Evolutionary conservation across 2,797 vertebrate genomes (phyloP), one percentile per base, ranked within the genome.

Genomic region (Platyrinchus mystaceus): DNA sequence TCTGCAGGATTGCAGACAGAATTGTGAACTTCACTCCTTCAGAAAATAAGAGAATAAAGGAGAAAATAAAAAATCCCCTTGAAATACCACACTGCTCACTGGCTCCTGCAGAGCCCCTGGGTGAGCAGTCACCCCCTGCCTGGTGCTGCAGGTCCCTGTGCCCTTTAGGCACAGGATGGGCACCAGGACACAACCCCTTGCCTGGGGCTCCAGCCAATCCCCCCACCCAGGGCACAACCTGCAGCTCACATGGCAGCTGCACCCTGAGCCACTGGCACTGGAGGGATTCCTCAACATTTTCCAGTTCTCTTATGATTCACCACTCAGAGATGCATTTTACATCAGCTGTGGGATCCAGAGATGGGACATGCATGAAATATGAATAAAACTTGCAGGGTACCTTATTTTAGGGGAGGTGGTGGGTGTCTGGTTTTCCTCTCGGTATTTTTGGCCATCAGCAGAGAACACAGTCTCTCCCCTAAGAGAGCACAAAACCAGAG

Each of bases 391-490:
- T 21, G 27, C 49, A 49, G 1, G 8, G 19, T 96, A 97, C 96
- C 97, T 93, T 94, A 97, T 94, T 83, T 66, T 89, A 7, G 20
- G 47, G 14, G 58, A 21, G 9, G 15, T 28, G 36, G 27, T 2
- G 16, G 36, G 28, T 58, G 58, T 34, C 67, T 73, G 82, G 14
- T 23, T 73, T 86, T 94, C 60, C 16, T 93, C 41, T 30, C 9
- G 37, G 11, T 27, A 24, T 3, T 56, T 56, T 2, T 58, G 87
- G 37, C 37, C 76, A 49, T 17, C 79, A 60, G 24, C 1, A 37
- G 56, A 73, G 56, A 80, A 39, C 19, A 13, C 3, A 53, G 66
- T 8, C 37, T 94, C 62, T 46, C 77, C 30, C 79, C 94, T 94
- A 55, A 77, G 53, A 1, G 39, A 85, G 50, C 41, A 85, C 26